Conservation (phyloP, 1,140 invertebrate species). For the Aphelinus certus region DNA sequence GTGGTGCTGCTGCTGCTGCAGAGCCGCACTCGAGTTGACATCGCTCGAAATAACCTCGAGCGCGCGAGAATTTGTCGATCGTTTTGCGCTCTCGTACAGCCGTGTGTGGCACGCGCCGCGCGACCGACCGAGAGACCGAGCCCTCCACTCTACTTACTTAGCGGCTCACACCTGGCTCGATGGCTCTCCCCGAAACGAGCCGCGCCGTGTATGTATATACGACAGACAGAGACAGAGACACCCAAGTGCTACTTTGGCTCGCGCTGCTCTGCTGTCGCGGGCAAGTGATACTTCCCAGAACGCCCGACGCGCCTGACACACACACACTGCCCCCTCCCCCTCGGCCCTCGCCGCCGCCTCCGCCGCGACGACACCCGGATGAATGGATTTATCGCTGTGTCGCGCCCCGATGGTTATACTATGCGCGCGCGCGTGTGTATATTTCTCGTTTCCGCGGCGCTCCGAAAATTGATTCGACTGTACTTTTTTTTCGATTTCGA, state of each 20-base stretch:
- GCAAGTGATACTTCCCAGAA: no score
- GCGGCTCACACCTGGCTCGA: no score
- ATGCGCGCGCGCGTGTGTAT: not conserved
- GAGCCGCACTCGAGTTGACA: not conserved
- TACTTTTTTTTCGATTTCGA: no score
- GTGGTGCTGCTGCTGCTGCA: no score
- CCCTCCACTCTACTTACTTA: no score
- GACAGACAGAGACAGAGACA: no score
- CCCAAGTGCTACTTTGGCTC: no score
- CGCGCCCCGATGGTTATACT: not conserved
- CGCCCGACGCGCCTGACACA: not conserved
- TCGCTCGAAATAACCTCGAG: constrained; percentile 51
- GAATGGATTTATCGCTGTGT: not conserved
- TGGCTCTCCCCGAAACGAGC: not conserved
- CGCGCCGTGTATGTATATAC: not conserved
- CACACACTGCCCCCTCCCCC: constrained; percentile 5
- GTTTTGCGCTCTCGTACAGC: constrained; percentile 8
- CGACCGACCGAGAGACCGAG: no score
- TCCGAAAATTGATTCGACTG: no score
- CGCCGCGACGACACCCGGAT: constrained; percentile 12
- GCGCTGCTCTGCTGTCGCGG: no score
- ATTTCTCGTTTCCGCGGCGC: no score
- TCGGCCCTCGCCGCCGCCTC: constrained; percentile 5
- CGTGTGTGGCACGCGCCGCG: not conserved
- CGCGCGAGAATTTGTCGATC: constrained; percentile 29